A percentile compares a stretch with the other conserved stretches of the same genome.
These are phyloP conservation scores for Trichopria drosophilae DNA, from an alignment of 2,888 invertebrate genomes.

Conservation along the genomic window DNA sequence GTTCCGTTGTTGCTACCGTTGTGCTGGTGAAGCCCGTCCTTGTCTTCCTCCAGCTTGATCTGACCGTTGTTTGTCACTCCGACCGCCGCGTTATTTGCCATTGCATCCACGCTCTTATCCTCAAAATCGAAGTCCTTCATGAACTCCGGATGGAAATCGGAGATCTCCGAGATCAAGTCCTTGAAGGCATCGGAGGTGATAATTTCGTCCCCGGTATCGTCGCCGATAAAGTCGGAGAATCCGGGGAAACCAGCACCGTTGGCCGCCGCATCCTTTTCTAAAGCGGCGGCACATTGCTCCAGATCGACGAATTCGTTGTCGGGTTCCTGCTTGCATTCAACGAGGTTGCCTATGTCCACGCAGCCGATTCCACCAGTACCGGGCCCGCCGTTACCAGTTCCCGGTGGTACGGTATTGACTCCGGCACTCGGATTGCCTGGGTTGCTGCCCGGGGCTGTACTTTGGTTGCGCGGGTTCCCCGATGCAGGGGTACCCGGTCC, in stretches of 20 bases:
- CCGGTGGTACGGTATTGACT: constrained; percentile 31
- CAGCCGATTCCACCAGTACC: constrained; percentile 49
- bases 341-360: constrained; percentile 67
- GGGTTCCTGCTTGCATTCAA: constrained; percentile 83
- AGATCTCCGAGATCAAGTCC: constrained; percentile 84
- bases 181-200: constrained; percentile 77
- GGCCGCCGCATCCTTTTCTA: constrained; percentile 80
- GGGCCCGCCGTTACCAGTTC: constrained; percentile 46
- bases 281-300: constrained; percentile 80
- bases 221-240: constrained; percentile 79
- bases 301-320: constrained; percentile 86
- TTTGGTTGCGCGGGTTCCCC: constrained; percentile 38
- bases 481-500: constrained; percentile 58
- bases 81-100: constrained; percentile 39
- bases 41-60: constrained; percentile 56
- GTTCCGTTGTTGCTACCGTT: constrained; percentile 49
- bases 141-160: constrained; percentile 78
- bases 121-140: constrained; percentile 82
- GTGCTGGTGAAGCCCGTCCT: constrained; percentile 46
- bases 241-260: constrained; percentile 76
- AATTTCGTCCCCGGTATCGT: constrained; percentile 80
- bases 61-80: constrained; percentile 49
- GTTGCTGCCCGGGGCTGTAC: too few species aligned
- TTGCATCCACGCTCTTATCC: constrained; percentile 55
- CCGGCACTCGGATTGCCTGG: constrained; percentile 43